Conservation (phyloP, 2,113 vertebrate species). For the Syngnathus typhle region DNA sequence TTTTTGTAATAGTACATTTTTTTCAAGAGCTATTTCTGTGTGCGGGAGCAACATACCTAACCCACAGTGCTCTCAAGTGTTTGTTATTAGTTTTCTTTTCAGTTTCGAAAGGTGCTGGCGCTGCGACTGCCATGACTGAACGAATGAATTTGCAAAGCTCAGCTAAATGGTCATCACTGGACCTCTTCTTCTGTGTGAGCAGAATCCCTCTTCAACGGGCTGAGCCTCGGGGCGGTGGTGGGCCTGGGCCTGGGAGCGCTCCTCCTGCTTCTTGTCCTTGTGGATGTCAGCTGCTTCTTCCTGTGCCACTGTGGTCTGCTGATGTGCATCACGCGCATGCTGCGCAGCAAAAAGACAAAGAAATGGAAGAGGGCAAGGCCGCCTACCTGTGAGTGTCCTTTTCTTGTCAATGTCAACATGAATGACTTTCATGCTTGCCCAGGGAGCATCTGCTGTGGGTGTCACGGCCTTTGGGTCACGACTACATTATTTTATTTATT, state of each 20-base stretch:
- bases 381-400: too few species aligned
- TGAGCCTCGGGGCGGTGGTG: conserved; percentile 89
- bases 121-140: not conserved
- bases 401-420: too few species aligned
- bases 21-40: too few species aligned
- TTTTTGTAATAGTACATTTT: too few species aligned
- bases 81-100: not conserved
- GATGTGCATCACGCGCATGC: conserved; percentile 92
- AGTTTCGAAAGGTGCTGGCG: not conserved
- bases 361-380: conserved; percentile 95
- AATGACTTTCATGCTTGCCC: too few species aligned
- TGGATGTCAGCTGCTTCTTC: conserved; percentile 96
- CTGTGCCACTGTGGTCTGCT: conserved; percentile 90
- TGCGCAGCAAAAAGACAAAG: conserved; percentile 95
- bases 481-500: too few species aligned
- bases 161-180: not conserved
- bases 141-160: too few species aligned
- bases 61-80: too few species aligned
- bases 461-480: too few species aligned
- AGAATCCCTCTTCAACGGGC: conserved; percentile 95
- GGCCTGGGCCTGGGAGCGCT: conserved; percentile 87
- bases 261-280: conserved; percentile 86
- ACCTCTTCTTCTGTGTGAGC: conserved; percentile 59
- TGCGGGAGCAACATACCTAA: too few species aligned
- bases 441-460: too few species aligned